Conservation (phyloP, 2,113 vertebrate genomes). For the Alligator mississippiensis region DNA sequence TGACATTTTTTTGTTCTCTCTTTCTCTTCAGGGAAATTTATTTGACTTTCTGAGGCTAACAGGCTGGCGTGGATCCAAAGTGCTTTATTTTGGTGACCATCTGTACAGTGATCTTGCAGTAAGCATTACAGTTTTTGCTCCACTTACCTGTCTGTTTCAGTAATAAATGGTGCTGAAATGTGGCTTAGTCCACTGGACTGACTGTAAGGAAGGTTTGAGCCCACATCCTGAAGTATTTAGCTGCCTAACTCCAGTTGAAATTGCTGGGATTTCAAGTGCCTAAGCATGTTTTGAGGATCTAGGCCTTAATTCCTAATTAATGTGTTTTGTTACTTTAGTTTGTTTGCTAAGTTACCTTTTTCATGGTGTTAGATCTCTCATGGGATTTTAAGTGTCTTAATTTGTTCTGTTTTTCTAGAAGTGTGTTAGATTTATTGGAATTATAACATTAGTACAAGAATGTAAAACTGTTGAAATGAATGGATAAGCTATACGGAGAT, state of each 20-base stretch:
- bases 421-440: neutral
- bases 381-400: neutral
- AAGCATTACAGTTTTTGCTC: constrained; percentile 60
- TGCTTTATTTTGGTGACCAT: constrained; percentile 98
- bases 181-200: neutral
- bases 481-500: neutral
- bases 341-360: neutral
- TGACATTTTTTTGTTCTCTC: neutral
- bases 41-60: constrained; percentile 94
- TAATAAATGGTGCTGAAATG: neutral
- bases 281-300: too few species aligned
- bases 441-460: neutral
- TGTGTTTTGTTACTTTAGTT: neutral
- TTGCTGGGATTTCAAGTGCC: too few species aligned
- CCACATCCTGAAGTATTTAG: too few species aligned
- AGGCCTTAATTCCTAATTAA: neutral
- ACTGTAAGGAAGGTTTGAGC: neutral
- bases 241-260: too few species aligned
- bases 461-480: neutral
- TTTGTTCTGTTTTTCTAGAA: neutral
- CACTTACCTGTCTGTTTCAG: neutral
- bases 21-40: constrained; percentile 88
- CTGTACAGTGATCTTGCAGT: constrained; percentile 97
- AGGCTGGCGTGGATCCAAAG: constrained; percentile 92
- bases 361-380: neutral